These are phyloP conservation scores for Pangasianodon hypophthalmus DNA, from an alignment of 2,113 vertebrate genomes.

Conservation along the genomic window DNA sequence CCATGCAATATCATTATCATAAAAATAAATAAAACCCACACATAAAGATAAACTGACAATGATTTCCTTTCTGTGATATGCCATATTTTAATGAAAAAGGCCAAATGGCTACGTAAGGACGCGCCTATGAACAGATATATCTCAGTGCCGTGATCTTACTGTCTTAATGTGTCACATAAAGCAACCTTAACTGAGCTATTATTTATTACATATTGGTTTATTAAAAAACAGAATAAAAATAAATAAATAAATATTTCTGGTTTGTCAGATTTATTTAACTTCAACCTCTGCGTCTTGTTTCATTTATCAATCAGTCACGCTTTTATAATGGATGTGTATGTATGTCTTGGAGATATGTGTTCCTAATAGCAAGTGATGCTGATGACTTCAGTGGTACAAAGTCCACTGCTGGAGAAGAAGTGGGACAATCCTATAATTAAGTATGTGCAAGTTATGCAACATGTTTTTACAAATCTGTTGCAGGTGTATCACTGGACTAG, in stretches of 20 bases:
- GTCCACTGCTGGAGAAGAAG: not conserved
- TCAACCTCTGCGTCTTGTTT: not conserved
- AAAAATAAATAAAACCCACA: not conserved
- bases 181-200: not conserved
- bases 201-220: not conserved
- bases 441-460: not conserved
- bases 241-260: not conserved
- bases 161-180: not conserved
- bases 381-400: not conserved
- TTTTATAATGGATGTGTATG: not conserved
- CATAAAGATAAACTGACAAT: not conserved
- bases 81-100: not conserved
- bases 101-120: no score
- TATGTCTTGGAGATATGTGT: not conserved
- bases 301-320: not conserved
- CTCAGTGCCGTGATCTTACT: not conserved
- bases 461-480: not conserved
- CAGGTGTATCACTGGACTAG: not conserved
- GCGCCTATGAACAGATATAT: not conserved
- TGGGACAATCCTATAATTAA: not conserved
- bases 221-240: not conserved
- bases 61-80: not conserved
- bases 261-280: not conserved
- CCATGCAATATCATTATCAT: not conserved
- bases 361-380: not conserved